Evolutionary conservation across 2,113 vertebrate species (phyloP).

Genomic region (Pseudorectes ferrugineus): DNA sequence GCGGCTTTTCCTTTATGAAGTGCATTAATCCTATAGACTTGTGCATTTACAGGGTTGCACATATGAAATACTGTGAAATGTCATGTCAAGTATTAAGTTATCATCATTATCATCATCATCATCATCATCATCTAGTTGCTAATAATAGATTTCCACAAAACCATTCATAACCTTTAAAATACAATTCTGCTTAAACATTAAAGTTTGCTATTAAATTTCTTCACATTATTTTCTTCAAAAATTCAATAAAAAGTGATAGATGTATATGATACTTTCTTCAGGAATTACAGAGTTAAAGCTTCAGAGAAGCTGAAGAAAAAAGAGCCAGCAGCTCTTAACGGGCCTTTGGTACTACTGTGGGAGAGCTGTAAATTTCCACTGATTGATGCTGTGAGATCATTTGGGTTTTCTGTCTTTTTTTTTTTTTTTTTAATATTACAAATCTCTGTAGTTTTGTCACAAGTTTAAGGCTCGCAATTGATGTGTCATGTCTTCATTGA

Average conservation of each 20-base stretch:
- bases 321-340: background rate
- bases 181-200: background rate
- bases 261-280: background rate
- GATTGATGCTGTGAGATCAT: background rate
- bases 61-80: background rate
- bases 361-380: background rate
- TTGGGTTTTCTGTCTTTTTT: background rate
- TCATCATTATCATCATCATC: background rate
- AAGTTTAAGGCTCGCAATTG: background rate
- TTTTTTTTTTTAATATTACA: background rate
- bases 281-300: background rate
- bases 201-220: background rate
- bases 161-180: background rate
- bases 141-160: background rate
- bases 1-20: background rate
- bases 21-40: background rate
- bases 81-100: background rate
- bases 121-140: background rate
- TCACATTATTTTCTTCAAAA: constrained; percentile 11
- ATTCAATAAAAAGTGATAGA: background rate
- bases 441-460: background rate
- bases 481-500: background rate
- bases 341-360: background rate
- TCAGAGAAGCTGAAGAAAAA: background rate
- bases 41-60: background rate